Base-by-base conservation (phyloP, 2,113 vertebrate species). In the Gallinago jamesoni region DNA sequence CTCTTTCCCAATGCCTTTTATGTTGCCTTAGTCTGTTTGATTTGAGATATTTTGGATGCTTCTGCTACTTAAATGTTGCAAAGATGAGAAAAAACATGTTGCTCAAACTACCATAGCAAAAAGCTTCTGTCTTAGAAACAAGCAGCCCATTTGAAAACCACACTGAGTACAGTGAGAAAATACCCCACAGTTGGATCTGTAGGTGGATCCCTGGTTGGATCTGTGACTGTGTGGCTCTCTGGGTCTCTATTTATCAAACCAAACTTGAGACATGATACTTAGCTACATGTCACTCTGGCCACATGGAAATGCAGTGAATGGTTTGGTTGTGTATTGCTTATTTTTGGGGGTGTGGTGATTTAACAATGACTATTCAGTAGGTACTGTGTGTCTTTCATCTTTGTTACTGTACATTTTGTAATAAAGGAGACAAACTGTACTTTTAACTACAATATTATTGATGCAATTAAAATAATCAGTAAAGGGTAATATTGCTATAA, bases 171-270 rank as follows among this genome's bases (percentile, higher is more conserved):
- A 39, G 20, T 19, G 30, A 66, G 47, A 68, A 77, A 78, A 45
- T 33, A 41, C 20, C 3, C 8, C 6, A 3, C 5, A 55, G 28
- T 9, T 30, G 53, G 28, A 30, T 55, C 15, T 50, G 43, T 0
- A 59, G 52, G 14, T 47, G 9, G 14, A 53, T 53, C 27, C 2
- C 4, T 15, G 9, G 20, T 5, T 88, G 6, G 5, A 27, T 67
- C 28, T 67, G 16, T 55, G 45, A 45, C 31, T 63, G 14, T 47
- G 33, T 17, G 12, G 10, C 5, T 78, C 10, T 72, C 18, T 45
- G 20, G 7, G 37, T 47, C 33, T 41, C 3, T 9, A 31, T n/a
- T 25, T 63, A 2, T 52, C 37, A 84, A 5, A 50, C 2, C 14
- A 41, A 70, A 52, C 16, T 14, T 64, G 35, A 43, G 7, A 62